Conservation (phyloP, 92 coral and sea anemone species). For the Epizoanthus scotinus region DNA sequence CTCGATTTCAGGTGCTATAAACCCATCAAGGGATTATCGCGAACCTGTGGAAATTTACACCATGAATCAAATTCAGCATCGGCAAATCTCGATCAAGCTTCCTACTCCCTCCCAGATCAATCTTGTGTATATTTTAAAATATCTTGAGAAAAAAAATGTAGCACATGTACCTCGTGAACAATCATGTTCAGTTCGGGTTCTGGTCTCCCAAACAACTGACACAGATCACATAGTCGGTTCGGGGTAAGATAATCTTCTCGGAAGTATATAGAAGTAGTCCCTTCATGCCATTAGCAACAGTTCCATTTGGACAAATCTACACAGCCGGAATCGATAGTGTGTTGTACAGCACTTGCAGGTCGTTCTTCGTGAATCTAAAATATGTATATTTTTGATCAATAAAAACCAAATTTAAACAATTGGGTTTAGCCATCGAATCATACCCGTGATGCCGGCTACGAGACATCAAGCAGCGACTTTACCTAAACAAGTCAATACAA, state of each 20-base stretch:
- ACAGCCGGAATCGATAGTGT: constrained; percentile 48
- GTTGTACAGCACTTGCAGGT: constrained; percentile 48
- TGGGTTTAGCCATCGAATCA: background rate
- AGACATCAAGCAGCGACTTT: background rate
- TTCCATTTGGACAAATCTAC: constrained; percentile 70
- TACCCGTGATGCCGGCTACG: constrained; percentile 1
- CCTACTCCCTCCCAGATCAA: no score
- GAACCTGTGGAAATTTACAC: constrained; percentile 22
- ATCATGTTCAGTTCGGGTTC: constrained; percentile 73
- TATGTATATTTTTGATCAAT: background rate
- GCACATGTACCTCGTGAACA: constrained; percentile 55
- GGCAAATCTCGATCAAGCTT: background rate
- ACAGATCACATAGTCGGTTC: constrained; percentile 63
- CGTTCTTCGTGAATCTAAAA: constrained; percentile 56
- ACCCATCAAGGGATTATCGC: background rate
- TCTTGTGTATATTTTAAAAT: no score
- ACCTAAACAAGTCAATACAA: constrained; percentile 29
- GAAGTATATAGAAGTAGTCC: constrained; percentile 56
- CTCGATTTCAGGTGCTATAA: constrained; percentile 18
- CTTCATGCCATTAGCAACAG: constrained; percentile 71
- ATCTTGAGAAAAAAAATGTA: no score
- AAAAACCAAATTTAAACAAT: background rate
- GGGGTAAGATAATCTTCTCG: constrained; percentile 59
- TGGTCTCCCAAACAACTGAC: constrained; percentile 65
- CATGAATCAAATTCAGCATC: constrained; percentile 4